phyloP scores from a whole-genome alignment of 2,113 vertebrate genomes.

The Colius striatus region DNA sequence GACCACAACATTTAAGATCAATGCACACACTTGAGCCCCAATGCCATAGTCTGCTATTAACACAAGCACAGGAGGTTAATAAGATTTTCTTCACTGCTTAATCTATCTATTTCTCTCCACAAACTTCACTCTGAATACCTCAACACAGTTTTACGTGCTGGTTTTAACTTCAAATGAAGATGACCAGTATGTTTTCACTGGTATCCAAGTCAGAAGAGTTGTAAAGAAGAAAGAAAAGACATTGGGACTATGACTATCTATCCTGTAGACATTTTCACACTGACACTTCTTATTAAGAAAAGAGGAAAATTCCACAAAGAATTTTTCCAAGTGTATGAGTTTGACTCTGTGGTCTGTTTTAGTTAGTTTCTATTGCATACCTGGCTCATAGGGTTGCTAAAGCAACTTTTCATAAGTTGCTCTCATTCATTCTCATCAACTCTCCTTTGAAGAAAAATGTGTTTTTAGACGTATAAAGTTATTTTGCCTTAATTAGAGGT shows the following conservation, averaged over 20 bases:
- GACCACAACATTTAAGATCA: not conserved
- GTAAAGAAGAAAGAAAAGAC: not conserved
- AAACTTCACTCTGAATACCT: not conserved
- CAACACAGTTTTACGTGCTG: not conserved
- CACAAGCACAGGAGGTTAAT: not conserved
- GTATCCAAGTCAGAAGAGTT: not conserved
- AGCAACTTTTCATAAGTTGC: not conserved
- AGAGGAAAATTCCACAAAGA: not conserved
- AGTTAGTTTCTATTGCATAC: not conserved
- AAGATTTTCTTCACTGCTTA: not conserved
- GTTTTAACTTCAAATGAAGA: not conserved
- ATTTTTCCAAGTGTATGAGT: not conserved
- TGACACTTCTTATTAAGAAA: not conserved
- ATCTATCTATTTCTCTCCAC: not conserved
- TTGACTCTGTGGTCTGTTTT: not conserved
- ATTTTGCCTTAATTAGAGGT: not conserved
- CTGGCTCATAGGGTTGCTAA: not conserved
- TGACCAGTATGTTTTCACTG: not conserved
- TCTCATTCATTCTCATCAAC: not conserved
- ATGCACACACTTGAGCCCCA: not conserved
- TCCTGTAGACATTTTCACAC: not conserved
- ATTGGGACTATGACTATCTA: not conserved
- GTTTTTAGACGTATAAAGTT: not conserved
- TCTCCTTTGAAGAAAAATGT: not conserved
- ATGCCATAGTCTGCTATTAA: not conserved